Conservation (phyloP, 2,797 vertebrate genomes). For the Nyctalus aviator region DNA sequence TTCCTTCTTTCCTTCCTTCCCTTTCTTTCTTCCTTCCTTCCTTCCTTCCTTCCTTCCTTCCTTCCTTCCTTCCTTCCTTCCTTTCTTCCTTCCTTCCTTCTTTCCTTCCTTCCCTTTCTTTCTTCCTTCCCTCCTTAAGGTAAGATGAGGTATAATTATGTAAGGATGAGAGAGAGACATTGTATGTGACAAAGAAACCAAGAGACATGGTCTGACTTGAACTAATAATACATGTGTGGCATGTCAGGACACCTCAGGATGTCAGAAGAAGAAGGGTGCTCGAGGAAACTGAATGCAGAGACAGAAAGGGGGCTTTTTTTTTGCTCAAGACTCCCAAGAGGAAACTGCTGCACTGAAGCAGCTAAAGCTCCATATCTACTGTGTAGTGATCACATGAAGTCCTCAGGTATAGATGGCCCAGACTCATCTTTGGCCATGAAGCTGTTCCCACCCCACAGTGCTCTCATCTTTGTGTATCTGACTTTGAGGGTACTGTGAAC, state of each 20-base stretch:
- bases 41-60: background rate
- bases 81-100: background rate
- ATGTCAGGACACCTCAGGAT: conserved; percentile 53
- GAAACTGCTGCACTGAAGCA: background rate
- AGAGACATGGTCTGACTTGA: background rate
- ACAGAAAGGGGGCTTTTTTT: background rate
- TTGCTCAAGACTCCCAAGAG: background rate
- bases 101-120: too few relatives aligned
- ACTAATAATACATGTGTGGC: conserved; percentile 41
- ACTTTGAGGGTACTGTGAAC: background rate
- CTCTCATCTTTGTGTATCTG: background rate
- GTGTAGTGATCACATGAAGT: background rate
- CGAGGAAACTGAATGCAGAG: background rate
- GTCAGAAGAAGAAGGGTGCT: background rate
- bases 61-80: background rate
- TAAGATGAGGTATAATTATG: background rate
- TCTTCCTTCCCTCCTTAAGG: background rate
- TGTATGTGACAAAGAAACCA: background rate
- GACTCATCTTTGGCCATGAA: background rate
- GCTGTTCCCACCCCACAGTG: too few relatives aligned
- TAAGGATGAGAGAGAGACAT: conserved; percentile 30
- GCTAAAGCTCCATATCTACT: background rate
- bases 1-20: background rate
- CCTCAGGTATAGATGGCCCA: background rate
- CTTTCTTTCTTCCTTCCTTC: background rate